These are phyloP conservation scores for Tachysurus fulvidraco DNA, from an alignment of 2,113 vertebrate genomes.

Conservation along the genomic window DNA sequence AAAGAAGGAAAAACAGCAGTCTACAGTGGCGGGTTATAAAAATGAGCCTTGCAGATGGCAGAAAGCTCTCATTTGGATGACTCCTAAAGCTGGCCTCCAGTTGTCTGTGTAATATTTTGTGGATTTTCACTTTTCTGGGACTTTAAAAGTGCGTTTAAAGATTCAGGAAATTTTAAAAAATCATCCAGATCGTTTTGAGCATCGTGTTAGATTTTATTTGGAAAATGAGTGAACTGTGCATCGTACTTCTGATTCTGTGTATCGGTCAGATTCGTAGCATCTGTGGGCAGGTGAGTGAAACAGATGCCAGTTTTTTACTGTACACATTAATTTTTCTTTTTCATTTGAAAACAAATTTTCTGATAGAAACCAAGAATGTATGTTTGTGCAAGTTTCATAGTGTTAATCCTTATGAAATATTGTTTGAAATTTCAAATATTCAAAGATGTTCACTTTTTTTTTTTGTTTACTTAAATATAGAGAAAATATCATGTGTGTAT, in stretches of 20 bases:
- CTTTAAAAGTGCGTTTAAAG: neutral
- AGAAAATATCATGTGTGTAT: neutral
- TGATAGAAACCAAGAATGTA: neutral
- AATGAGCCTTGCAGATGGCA: conserved; percentile 52
- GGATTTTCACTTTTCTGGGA: conserved; percentile 1
- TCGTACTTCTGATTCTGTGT: conserved; percentile 58
- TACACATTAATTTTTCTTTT: neutral
- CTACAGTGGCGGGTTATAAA: conserved; percentile 46
- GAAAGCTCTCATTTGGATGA: conserved; percentile 30
- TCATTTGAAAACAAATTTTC: neutral
- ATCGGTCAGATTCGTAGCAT: conserved; percentile 56
- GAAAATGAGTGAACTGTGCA: conserved; percentile 64
- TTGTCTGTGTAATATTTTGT: neutral
- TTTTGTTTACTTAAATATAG: neutral
- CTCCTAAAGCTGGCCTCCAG: conserved; percentile 25
- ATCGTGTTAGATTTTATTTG: neutral
- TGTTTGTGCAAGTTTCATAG: neutral
- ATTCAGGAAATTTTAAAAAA: neutral
- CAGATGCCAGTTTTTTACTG: neutral
- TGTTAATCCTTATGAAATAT: neutral
- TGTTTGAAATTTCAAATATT: too few relatives aligned
- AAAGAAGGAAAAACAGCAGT: conserved; percentile 57
- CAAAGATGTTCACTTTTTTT: neutral
- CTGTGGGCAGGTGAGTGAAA: conserved; percentile 69
- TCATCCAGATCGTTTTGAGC: neutral